Evolutionary conservation across 1,140 invertebrate genomes (phyloP).

Genomic region (Phymorhynchus buccinoides): DNA sequence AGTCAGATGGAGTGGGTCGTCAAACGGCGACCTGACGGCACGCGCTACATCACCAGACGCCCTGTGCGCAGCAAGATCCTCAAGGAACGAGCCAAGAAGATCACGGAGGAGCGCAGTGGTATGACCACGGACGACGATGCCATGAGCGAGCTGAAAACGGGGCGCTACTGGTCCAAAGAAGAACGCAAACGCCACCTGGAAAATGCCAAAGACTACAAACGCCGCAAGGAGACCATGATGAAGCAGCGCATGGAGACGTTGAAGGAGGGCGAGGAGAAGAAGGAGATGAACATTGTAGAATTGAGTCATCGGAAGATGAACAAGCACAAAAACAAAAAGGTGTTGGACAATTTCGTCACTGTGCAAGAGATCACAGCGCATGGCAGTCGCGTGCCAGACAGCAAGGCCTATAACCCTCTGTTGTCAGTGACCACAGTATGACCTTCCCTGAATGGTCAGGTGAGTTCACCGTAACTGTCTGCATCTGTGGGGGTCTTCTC

Average conservation of each 20-base stretch:
- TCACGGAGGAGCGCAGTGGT: slow-evolving; percentile 81
- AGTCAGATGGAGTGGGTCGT: slow-evolving; percentile 85
- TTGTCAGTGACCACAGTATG: slow-evolving; percentile 73
- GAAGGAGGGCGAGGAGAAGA: slow-evolving; percentile 69
- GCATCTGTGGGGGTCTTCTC: not conserved
- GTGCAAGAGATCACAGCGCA: slow-evolving; percentile 76
- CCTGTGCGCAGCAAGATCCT: slow-evolving; percentile 81
- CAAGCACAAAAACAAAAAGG: slow-evolving; percentile 73
- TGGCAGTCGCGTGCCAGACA: slow-evolving; percentile 69
- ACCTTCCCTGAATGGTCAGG: slow-evolving; percentile 27
- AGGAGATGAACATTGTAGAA: slow-evolving; percentile 73
- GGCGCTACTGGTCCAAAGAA: slow-evolving; percentile 86
- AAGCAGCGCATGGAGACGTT: slow-evolving; percentile 71
- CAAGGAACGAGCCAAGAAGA: slow-evolving; percentile 81
- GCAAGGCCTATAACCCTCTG: slow-evolving; percentile 68
- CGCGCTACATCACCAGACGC: slow-evolving; percentile 84
- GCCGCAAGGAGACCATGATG: slow-evolving; percentile 68
- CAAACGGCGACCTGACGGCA: slow-evolving; percentile 84
- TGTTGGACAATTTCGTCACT: slow-evolving; percentile 76
- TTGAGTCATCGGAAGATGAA: slow-evolving; percentile 76
- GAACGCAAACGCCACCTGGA: slow-evolving; percentile 85
- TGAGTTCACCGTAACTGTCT: not conserved
- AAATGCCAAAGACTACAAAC: slow-evolving; percentile 79
- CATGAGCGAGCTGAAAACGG: slow-evolving; percentile 85
- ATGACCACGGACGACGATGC: slow-evolving; percentile 88